Conservation (phyloP, 2,113 vertebrate genomes). For the Microcebus murinus region DNA sequence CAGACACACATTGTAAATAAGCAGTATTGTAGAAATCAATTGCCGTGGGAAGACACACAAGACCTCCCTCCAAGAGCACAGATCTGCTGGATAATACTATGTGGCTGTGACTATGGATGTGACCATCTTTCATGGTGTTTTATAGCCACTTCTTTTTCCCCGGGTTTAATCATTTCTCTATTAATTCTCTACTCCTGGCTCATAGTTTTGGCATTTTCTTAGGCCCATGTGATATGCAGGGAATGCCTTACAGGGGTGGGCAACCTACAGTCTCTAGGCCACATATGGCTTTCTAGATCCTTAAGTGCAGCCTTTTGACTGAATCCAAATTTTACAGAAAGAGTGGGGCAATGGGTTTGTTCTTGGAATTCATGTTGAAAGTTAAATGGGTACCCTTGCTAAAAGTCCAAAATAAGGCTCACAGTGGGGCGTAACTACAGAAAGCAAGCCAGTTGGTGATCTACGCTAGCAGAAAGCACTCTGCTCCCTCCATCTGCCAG, state of each 20-base stretch:
- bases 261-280: too few species aligned
- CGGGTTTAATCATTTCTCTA: background rate
- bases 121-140: background rate
- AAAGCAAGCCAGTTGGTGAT: background rate
- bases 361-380: background rate
- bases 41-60: background rate
- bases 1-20: background rate
- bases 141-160: background rate
- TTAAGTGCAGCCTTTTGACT: too few species aligned
- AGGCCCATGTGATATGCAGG: too few species aligned
- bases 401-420: background rate
- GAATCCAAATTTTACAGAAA: too few species aligned
- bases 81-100: accelerated
- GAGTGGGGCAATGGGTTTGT: background rate
- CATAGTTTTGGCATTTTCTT: background rate
- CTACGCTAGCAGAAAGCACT: background rate
- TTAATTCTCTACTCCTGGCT: background rate
- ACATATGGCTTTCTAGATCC: too few species aligned
- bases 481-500: background rate
- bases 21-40: background rate
- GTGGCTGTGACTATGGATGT: too few species aligned
- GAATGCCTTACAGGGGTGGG: too few species aligned
- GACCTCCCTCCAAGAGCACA: background rate
- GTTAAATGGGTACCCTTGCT: background rate
- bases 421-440: background rate